phyloP scores from a whole-genome alignment of 2,797 vertebrate genomes.

The Channa striata region DNA sequence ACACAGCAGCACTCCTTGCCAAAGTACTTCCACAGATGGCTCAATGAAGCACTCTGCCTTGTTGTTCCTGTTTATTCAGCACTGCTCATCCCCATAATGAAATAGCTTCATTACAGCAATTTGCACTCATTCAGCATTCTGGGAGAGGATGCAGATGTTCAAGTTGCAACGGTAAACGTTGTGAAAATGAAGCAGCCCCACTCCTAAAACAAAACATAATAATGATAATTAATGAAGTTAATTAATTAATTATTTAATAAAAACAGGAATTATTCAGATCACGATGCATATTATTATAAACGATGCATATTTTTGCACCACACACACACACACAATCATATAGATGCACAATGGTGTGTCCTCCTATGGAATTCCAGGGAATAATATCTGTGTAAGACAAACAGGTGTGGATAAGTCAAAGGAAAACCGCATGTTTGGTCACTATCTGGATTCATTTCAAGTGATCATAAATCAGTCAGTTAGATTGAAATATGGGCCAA shows the following conservation, averaged over 20 bases:
- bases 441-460: conserved; percentile 19
- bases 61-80: conserved; percentile 85
- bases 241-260: background rate
- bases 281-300: no score
- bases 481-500: conserved; percentile 7
- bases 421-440: conserved; percentile 29
- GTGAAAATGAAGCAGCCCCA: conserved; percentile 54
- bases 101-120: conserved; percentile 84
- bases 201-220: conserved; percentile 32
- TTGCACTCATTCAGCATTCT: conserved; percentile 80
- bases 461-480: conserved; percentile 21
- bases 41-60: conserved; percentile 76
- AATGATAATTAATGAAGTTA: no score
- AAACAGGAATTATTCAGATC: conserved; percentile 29
- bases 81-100: conserved; percentile 81
- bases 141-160: conserved; percentile 69
- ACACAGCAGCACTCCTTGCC: conserved; percentile 72
- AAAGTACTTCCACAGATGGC: conserved; percentile 82
- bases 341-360: no score
- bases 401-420: conserved; percentile 4
- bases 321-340: background rate
- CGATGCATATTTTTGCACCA: no score
- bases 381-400: background rate
- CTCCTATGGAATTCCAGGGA: no score
- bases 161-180: conserved; percentile 66